Conservation (phyloP, 2,888 invertebrate genomes). For the Gerosis bhagava region DNA sequence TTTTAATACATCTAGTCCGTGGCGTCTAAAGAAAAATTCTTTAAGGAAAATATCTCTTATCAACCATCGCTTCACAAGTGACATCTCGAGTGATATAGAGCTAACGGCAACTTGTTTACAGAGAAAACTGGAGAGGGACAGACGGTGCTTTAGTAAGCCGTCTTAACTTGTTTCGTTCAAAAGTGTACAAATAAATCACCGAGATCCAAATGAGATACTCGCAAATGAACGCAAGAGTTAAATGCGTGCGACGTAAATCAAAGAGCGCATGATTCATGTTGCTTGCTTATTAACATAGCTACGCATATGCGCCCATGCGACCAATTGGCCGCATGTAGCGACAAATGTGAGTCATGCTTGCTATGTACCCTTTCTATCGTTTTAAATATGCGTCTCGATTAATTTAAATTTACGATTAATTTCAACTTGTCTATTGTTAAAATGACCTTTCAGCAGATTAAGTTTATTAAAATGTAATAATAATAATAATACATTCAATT, state of each 20-base stretch:
- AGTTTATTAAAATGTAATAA: too few relatives aligned
- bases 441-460: too few relatives aligned
- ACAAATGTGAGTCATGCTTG: constrained; percentile 47
- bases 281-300: constrained; percentile 34
- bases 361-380: too few relatives aligned
- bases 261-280: constrained; percentile 37
- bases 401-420: too few relatives aligned
- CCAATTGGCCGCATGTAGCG: constrained; percentile 9
- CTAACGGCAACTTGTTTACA: neutral
- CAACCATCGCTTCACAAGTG: neutral
- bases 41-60: neutral
- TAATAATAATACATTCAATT: too few relatives aligned
- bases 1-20: too few relatives aligned
- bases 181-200: constrained; percentile 16
- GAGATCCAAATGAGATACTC: constrained; percentile 19
- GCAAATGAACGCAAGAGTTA: constrained; percentile 57
- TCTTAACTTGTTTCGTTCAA: constrained; percentile 9
- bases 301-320: constrained; percentile 6
- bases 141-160: neutral
- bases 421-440: too few relatives aligned
- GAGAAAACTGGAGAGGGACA: neutral
- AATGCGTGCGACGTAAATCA: constrained; percentile 61
- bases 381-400: too few relatives aligned
- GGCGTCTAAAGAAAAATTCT: too few relatives aligned
- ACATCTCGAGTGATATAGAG: neutral